Percentiles rank a stretch among this genome's conserved stretches.
These are phyloP conservation scores for Miniopterus natalensis DNA, from an alignment of 2,113 vertebrate genomes.

Conservation along the genomic window DNA sequence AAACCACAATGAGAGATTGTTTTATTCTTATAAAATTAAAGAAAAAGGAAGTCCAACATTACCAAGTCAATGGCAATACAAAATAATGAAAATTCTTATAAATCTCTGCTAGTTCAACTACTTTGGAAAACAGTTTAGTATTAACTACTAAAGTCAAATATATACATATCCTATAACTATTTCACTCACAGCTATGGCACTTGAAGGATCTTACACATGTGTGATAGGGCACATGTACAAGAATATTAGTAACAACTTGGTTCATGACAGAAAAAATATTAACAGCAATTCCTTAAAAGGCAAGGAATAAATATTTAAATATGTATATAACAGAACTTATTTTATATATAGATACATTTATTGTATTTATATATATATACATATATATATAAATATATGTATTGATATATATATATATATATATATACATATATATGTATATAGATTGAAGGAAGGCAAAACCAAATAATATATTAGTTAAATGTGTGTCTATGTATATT, in stretches of 20 bases:
- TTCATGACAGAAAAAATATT: neutral
- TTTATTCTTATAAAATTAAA: neutral
- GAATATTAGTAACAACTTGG: neutral
- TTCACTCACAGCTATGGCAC: neutral
- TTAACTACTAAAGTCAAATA: neutral
- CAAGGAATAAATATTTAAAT: neutral
- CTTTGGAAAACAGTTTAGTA: neutral
- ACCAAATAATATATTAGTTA: neutral
- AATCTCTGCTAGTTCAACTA: neutral
- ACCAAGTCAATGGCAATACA: neutral
- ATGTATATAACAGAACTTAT: neutral
- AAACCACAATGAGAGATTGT: neutral
- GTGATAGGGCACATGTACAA: neutral
- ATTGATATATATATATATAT: no score
- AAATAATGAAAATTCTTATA: neutral
- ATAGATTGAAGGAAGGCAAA: neutral
- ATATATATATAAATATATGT: no score
- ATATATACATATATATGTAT: neutral
- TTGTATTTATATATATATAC: neutral
- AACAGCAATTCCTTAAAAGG: neutral
- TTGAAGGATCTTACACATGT: neutral
- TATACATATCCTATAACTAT: neutral
- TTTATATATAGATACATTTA: neutral
- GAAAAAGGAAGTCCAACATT: neutral
- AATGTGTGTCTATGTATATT: neutral